Base-by-base conservation (phyloP, 2,888 invertebrate genomes). In the Epistrophe eligans region DNA sequence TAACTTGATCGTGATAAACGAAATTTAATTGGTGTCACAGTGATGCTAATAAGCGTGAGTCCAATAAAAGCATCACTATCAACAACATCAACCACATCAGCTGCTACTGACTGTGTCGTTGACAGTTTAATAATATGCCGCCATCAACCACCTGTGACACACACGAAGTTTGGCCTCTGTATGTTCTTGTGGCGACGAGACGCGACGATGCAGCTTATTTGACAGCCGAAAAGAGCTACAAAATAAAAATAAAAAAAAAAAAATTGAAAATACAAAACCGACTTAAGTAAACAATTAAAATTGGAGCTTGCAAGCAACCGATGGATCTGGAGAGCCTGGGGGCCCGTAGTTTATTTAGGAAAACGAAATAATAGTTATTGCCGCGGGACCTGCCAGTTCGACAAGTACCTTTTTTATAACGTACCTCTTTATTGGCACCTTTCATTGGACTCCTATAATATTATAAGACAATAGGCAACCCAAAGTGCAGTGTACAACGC, bases 1-100 rank as follows among this genome's bases (percentile, higher is more conserved):
- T 64, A 43, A 72, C 13, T 45, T 43, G 85, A 70, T 85, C 77
- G 85, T 85, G 85, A 82, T 85, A 82, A 82, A 77, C 74, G 82
- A 82, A 87, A 74, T 87, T 87, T 87, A 87, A 87, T 87, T 87
- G 87, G 79, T 83, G 82, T 83, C 83, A 83, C 87, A 76, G 83
- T 74, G 79, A 87, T 87, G 83, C 87, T 83, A 79, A 83, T 87
- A 83, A 87, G 79, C 87, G 76, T 67, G 66, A 83, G 76, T 79
- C 83, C 76, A 83, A 83, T 79, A 83, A 83, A 87, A 83, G 83
- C 87, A 79, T 83, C 83, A 83, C 79, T 66, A 83, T 83, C 82
- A 57, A 55, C 62, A 62, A 74, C 66, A 66, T 74, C 77, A 73
- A 50, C 81, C 67, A 76, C 76, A 67, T 77, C 84, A 81, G 32